Conservation (phyloP, 2,888 invertebrate genomes). For the Agrochola litura region DNA sequence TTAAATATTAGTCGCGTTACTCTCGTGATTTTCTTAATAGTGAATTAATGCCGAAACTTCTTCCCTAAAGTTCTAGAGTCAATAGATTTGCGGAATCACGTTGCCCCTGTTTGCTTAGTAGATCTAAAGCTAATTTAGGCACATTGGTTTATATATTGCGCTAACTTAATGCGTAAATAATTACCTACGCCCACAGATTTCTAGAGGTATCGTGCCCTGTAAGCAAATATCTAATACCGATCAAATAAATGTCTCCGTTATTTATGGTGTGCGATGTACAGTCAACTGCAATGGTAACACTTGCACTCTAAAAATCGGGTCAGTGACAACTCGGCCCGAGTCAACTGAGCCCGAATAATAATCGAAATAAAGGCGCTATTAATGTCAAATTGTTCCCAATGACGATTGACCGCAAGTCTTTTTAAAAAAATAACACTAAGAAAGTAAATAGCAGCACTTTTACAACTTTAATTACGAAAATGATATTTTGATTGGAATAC, state of each 20-base stretch:
- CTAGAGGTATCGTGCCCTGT: neutral
- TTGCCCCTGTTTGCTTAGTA: conserved; percentile 9
- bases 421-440: neutral
- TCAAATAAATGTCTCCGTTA: neutral
- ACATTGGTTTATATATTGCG: conserved; percentile 11
- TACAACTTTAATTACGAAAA: neutral
- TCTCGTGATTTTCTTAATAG: neutral
- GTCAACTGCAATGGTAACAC: neutral
- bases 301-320: too few species aligned
- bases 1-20: neutral
- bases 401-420: neutral
- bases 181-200: conserved; percentile 1
- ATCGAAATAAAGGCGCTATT: neutral
- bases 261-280: neutral
- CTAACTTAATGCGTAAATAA: conserved; percentile 21
- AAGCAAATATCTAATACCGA: neutral
- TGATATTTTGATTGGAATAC: conserved; percentile 11
- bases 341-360: too few species aligned
- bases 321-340: too few species aligned
- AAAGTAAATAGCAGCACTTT: neutral
- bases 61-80: neutral
- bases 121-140: conserved; percentile 20
- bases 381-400: neutral
- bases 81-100: conserved; percentile 42
- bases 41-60: neutral